Percentiles rank a stretch among this genome's conserved stretches.
Evolutionary conservation across 1,140 invertebrate species (phyloP).

Genomic region (Brachionus rubens): DNA sequence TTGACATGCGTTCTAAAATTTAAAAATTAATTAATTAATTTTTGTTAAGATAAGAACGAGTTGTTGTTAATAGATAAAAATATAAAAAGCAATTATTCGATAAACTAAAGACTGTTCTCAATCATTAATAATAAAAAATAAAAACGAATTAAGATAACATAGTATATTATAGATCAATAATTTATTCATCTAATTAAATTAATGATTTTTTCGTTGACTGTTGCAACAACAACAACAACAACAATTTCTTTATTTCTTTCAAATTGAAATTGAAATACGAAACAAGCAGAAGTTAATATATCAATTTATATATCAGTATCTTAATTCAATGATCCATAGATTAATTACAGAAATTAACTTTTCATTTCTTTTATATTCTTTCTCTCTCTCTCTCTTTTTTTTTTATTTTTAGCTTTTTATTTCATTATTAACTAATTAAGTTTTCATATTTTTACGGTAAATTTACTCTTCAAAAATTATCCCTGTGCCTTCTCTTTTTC

Average conservation of each 20-base stretch:
- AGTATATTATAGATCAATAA: slow-evolving; percentile 27
- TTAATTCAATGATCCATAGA: slow-evolving; percentile 38
- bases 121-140: slow-evolving; percentile 14
- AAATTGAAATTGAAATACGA: slow-evolving; percentile 38
- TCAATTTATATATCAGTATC: slow-evolving; percentile 42
- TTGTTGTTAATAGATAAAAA: slow-evolving; percentile 41
- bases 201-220: slow-evolving; percentile 40
- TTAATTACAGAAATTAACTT: slow-evolving; percentile 39
- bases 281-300: slow-evolving; percentile 40
- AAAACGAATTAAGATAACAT: slow-evolving; percentile 36
- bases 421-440: slow-evolving; percentile 28
- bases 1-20: slow-evolving; percentile 32
- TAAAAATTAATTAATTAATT: slow-evolving; percentile 42
- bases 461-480: slow-evolving; percentile 20
- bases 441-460: slow-evolving; percentile 36
- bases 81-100: slow-evolving; percentile 24
- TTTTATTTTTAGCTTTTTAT: neutral
- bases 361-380: slow-evolving; percentile 18
- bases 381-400: neutral
- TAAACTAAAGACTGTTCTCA: slow-evolving; percentile 42
- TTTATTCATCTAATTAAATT: slow-evolving; percentile 42
- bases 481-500: no score
- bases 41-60: slow-evolving; percentile 33
- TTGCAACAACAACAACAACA: neutral
- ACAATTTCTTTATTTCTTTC: no score